Conservation (phyloP, 2,888 invertebrate species). For the Sphecodes monilicornis region DNA sequence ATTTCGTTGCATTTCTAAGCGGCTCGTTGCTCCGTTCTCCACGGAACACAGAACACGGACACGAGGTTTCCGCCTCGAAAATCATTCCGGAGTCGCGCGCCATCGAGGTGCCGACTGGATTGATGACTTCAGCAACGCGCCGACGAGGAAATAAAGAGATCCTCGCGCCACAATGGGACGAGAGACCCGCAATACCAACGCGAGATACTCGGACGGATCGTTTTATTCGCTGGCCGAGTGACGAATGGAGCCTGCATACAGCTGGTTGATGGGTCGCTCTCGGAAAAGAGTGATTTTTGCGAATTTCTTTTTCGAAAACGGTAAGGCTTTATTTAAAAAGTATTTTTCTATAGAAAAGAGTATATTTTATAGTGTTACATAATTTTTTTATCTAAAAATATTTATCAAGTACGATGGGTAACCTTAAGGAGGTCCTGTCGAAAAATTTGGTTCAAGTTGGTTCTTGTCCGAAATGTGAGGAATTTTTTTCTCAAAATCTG, state of each 20-base stretch:
- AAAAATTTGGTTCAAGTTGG: too few species aligned
- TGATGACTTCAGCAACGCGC: slow-evolving; percentile 45
- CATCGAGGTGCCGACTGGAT: slow-evolving; percentile 23
- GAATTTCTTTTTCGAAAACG: neutral
- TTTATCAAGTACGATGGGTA: too few species aligned
- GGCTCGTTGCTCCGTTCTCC: slow-evolving; percentile 29
- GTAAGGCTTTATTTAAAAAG: neutral
- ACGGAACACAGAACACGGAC: slow-evolving; percentile 22
- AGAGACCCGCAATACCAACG: neutral
- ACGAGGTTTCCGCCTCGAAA: slow-evolving; percentile 21
- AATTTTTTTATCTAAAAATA: too few species aligned
- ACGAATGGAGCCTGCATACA: neutral
- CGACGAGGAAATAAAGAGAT: slow-evolving; percentile 12
- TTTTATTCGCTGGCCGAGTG: neutral
- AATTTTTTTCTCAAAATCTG: too few species aligned
- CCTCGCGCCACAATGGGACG: neutral
- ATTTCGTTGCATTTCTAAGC: slow-evolving; percentile 75
- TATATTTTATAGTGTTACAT: too few species aligned
- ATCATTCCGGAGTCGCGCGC: slow-evolving; percentile 29
- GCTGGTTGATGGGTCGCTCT: neutral
- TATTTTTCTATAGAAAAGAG: too few species aligned
- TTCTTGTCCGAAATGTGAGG: too few species aligned
- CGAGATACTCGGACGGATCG: neutral
- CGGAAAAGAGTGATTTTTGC: neutral
- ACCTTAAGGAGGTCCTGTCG: too few species aligned